Evolutionary conservation across 2,888 invertebrate genomes (phyloP).

Genomic region (Drosophila meridiana): DNA sequence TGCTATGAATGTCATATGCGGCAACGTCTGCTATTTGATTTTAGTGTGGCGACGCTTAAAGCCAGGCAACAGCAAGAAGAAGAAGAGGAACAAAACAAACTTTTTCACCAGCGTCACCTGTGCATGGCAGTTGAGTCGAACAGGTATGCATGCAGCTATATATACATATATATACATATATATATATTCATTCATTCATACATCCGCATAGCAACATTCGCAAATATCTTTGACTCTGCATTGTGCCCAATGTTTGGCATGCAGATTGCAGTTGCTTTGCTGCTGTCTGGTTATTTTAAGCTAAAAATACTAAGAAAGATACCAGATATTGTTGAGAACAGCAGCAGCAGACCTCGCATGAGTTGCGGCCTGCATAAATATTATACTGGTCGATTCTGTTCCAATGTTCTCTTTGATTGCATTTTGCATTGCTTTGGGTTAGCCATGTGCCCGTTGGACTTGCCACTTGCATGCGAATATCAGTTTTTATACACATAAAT

Average conservation of each 20-base stretch:
- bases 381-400: background rate
- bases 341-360: background rate
- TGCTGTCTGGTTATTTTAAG: slow-evolving; percentile 4
- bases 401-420: background rate
- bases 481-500: no score
- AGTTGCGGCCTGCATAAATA: background rate
- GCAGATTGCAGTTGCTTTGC: slow-evolving; percentile 6
- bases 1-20: slow-evolving; percentile 51
- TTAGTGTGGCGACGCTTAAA: slow-evolving; percentile 48
- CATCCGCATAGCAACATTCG: background rate
- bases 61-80: slow-evolving; percentile 17
- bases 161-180: background rate
- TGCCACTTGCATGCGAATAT: background rate
- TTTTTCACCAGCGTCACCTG: slow-evolving; percentile 27
- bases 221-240: slow-evolving; percentile 18
- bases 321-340: background rate
- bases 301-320: background rate
- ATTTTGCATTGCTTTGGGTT: background rate
- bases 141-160: background rate
- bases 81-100: background rate
- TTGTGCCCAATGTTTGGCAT: slow-evolving; percentile 18
- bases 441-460: background rate
- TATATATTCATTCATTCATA: background rate
- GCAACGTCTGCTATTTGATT: slow-evolving; percentile 55
- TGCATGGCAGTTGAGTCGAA: slow-evolving; percentile 6